A percentile compares a stretch with the other conserved stretches of the same genome.
phyloP scores from a whole-genome alignment of 2,888 invertebrate genomes.

The Icerya purchasi region DNA sequence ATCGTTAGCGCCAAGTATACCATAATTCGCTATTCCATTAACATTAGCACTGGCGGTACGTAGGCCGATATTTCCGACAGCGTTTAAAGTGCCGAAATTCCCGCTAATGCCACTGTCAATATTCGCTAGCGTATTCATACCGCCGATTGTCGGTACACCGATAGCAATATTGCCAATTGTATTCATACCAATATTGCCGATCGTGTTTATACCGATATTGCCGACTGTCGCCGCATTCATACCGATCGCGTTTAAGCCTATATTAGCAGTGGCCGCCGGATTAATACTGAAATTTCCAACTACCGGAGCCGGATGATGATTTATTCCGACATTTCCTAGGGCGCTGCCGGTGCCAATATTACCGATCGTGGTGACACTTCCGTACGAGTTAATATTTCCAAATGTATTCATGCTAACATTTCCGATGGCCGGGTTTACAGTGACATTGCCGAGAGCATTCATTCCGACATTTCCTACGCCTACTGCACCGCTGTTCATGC shows the following conservation, averaged over 20 bases:
- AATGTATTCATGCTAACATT: too few species aligned
- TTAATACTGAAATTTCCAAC: background rate
- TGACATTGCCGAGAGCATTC: too few species aligned
- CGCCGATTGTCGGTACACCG: background rate
- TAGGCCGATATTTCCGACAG: too few species aligned
- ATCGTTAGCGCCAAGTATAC: too few species aligned
- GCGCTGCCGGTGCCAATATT: too few species aligned
- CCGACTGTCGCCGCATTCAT: background rate
- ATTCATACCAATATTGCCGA: background rate
- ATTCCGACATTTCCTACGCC: too few species aligned
- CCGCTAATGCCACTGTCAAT: background rate
- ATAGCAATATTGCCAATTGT: background rate
- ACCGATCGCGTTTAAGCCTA: background rate
- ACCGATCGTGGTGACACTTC: too few species aligned
- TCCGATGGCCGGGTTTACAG: too few species aligned
- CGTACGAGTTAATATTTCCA: background rate
- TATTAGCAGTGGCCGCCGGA: background rate
- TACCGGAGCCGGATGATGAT: background rate
- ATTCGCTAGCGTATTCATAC: background rate
- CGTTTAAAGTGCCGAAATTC: background rate
- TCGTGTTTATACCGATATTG: background rate
- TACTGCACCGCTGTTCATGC: too few species aligned
- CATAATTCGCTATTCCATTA: too few species aligned
- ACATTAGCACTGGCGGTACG: too few species aligned
- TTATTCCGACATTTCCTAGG: too few species aligned